These are phyloP conservation scores for Nomada ruficornis DNA, from an alignment of 2,888 invertebrate species.

Conservation along the genomic window DNA sequence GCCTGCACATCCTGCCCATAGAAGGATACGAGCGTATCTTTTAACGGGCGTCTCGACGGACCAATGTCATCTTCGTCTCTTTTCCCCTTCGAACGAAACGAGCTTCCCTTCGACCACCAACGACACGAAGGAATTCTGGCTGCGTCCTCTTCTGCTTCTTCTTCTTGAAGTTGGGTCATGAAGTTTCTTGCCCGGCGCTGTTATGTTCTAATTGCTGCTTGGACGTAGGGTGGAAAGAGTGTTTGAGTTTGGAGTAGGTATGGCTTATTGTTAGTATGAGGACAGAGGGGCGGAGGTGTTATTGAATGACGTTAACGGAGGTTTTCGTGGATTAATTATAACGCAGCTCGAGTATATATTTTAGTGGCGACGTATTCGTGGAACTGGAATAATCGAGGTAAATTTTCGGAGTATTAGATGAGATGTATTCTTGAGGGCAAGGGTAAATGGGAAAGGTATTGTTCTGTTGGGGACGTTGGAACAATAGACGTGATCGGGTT, in stretches of 20 bases:
- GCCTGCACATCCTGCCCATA: conserved; percentile 62
- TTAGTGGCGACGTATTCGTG: too few relatives aligned
- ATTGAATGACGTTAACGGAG: too few relatives aligned
- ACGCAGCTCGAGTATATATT: too few relatives aligned
- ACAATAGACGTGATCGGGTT: too few relatives aligned
- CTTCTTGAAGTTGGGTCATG: not conserved
- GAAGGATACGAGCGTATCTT: conserved; percentile 68
- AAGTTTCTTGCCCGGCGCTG: not conserved
- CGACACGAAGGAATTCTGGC: conserved; percentile 19
- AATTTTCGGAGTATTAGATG: too few relatives aligned
- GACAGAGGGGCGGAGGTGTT: too few relatives aligned
- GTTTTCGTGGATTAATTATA: too few relatives aligned
- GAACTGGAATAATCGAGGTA: too few relatives aligned
- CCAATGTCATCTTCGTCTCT: conserved; percentile 39
- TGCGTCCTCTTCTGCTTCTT: not conserved
- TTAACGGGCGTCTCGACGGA: conserved; percentile 54
- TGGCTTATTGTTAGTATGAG: not conserved
- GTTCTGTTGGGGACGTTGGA: too few relatives aligned
- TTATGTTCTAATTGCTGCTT: conserved; percentile 38
- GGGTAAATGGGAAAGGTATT: too few relatives aligned
- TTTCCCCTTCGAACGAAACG: conserved; percentile 8
- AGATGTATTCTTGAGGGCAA: too few relatives aligned
- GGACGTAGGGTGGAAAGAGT: not conserved
- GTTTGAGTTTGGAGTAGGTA: not conserved
- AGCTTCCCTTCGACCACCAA: conserved; percentile 34